Evolutionary conservation across 2,797 vertebrate species (phyloP), one percentile per base, ranked within the genome.

Genomic region (Erpetoichthys calabaricus): DNA sequence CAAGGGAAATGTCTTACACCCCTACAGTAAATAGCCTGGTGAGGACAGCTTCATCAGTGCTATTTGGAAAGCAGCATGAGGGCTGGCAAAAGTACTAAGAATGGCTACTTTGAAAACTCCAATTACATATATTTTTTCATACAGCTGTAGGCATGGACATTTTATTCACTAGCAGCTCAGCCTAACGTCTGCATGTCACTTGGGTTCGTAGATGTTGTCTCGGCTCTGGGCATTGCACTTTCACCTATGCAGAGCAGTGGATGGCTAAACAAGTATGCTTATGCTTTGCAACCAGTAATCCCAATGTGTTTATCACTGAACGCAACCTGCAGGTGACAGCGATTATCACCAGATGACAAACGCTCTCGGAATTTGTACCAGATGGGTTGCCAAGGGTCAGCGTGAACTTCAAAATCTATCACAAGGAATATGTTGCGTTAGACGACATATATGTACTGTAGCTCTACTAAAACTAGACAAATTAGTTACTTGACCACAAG

Each of bases 321-420:
- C 71, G 80, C 77, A 70, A 71, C 59, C 71, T 79, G 85, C 91
- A 92, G 90, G 89, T 93, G 90, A 91, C 87, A 89, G 83, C 90
- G 87, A 89, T 91, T 86, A 90, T 80, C 75, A 84, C 85, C 86
- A 89, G 86, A 89, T 86, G 89, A 91, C 85, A 86, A 86, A 78
- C 80, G 80, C 74, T 76, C 83, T 86, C 73, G 68, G 82, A 81
- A 75, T 79, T 70, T 73, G 80, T 76, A 84, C 83, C 90, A 92
- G 88, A 91, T 88, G 90, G 25, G 90, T 64, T 70, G 83, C 74
- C 76, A 76, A 84, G 88, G 87, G 86, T 86, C 88, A 85, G 60
- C 68, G 75, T 65, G 65, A 79, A 66, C 70, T 54, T 73, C 67
- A 66, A 74, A 67, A 65, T 67, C 73, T 60, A 75, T 71, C 66